Evolutionary conservation across 2,113 vertebrate genomes (phyloP), one percentile per base, ranked within the genome.

Genomic region (Solea solea): DNA sequence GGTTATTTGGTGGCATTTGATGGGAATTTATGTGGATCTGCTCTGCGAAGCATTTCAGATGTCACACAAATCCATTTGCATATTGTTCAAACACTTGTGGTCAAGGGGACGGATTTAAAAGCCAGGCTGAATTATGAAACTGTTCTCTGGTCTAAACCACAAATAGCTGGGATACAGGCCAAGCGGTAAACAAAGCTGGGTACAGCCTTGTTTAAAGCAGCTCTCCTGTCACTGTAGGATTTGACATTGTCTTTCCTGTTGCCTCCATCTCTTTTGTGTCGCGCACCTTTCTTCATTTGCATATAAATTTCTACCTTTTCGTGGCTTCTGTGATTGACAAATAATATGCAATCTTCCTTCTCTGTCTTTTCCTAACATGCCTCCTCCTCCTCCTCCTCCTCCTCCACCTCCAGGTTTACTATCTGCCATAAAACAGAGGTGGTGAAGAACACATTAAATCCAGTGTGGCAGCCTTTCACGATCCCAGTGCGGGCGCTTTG

Each of bases 401-500:
- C 40, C 49, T 79, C 48, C 42, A 61, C 45, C 15, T 74, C 12
- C 50, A 92, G 91, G 78, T 92, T 92, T 85, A 92, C 91, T 45
- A 92, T 92, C 84, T 92, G 91, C 81, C 91, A 92, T 84, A 92
- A 92, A 88, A 92, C 91, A 60, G 91, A 92, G 74, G 91, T 92
- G 77, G 89, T 92, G 85, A 92, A 92, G 81, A 91, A 91, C 81
- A 92, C 91, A 46, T 80, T 92, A 76, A 92, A 92, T 62, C 91
- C 91, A 7, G 91, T 90, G 58, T 92, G 91, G 91, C 90, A 92
- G 80, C 88, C 90, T 45, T 90, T 92, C 83, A 61, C 90, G 1
- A 91, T 92, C 64, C 91, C 90, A 6, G 91, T 92, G 1, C 69
- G 91, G 72, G 91, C 91, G 0, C 89, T 92, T 64, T 92, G 91